Conservation (phyloP, 2,113 vertebrate species). For the Callorhinus ursinus region DNA sequence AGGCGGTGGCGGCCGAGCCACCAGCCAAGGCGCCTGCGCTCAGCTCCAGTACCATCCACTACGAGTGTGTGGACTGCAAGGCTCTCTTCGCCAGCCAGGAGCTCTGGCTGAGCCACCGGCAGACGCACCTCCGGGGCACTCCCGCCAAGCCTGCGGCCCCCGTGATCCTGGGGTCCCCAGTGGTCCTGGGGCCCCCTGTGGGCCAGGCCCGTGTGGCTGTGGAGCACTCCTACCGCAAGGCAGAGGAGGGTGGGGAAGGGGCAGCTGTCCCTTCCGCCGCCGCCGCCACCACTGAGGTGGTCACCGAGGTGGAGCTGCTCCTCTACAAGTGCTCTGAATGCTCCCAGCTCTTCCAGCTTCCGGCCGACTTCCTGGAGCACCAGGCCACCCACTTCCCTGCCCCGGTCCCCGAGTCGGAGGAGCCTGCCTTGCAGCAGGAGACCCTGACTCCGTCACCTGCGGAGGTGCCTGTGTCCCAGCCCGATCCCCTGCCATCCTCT, state of each 20-base stretch:
- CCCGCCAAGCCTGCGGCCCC: conserved; percentile 68
- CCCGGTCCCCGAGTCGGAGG: conserved; percentile 23
- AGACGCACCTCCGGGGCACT: conserved; percentile 82
- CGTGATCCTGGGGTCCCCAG: conserved; percentile 68
- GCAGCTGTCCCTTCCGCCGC: background rate
- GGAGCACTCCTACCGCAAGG: conserved; percentile 85
- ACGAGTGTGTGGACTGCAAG: conserved; percentile 93
- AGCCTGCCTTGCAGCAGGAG: conserved; percentile 25
- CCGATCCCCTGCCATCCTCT: conserved; percentile 58
- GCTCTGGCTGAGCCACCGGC: conserved; percentile 92
- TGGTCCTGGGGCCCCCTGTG: conserved; percentile 68
- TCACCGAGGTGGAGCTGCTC: conserved; percentile 82
- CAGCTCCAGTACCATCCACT: conserved; percentile 79
- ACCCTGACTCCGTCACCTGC: background rate
- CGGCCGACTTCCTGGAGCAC: conserved; percentile 83
- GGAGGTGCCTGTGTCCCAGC: conserved; percentile 43
- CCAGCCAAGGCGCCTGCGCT: conserved; percentile 59
- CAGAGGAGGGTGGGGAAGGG: conserved; percentile 70
- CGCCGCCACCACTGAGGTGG: conserved; percentile 60
- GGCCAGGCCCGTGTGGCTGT: conserved; percentile 81
- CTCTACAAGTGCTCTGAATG: conserved; percentile 86
- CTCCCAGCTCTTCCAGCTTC: conserved; percentile 85
- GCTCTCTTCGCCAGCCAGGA: conserved; percentile 90
- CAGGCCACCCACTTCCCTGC: conserved; percentile 81
- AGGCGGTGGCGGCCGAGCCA: conserved; percentile 43